A percentile compares a stretch with the other conserved stretches of the same genome.
Evolutionary conservation across 2,113 vertebrate genomes (phyloP).

Genomic region (Merops nubicus): DNA sequence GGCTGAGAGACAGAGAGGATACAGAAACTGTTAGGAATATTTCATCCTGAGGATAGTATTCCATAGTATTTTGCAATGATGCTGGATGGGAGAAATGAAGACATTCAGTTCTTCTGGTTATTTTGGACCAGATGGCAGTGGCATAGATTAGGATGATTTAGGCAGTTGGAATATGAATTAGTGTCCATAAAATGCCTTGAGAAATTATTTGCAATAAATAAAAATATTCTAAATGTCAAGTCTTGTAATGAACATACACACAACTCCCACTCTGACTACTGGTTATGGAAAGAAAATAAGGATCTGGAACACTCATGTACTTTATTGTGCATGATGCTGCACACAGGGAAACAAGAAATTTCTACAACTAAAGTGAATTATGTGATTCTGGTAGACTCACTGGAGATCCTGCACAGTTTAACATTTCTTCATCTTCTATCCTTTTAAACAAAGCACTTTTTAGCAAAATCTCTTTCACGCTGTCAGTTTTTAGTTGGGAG

Average conservation of each 20-base stretch:
- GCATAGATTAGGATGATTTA: background rate
- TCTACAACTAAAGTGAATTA: background rate
- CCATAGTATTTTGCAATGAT: background rate
- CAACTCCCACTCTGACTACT: background rate
- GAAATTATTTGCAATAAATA: background rate
- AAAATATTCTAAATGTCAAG: background rate
- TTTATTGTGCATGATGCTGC: background rate
- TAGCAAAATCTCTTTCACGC: background rate
- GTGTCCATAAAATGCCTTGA: background rate
- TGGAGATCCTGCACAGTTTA: background rate
- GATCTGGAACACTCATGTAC: background rate
- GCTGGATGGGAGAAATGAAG: background rate
- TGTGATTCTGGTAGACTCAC: background rate
- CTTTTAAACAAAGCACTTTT: background rate
- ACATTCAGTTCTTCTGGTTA: background rate
- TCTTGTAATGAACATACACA: background rate
- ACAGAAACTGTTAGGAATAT: background rate
- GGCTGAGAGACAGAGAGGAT: background rate
- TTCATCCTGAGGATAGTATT: background rate
- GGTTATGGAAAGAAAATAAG: background rate
- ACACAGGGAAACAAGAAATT: background rate
- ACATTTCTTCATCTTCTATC: background rate
- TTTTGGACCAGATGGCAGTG: background rate
- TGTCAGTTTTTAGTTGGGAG: slow-evolving; percentile 5
- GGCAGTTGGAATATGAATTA: background rate